Conservation (phyloP, 2,888 invertebrate genomes). For the Rhagium mordax region DNA sequence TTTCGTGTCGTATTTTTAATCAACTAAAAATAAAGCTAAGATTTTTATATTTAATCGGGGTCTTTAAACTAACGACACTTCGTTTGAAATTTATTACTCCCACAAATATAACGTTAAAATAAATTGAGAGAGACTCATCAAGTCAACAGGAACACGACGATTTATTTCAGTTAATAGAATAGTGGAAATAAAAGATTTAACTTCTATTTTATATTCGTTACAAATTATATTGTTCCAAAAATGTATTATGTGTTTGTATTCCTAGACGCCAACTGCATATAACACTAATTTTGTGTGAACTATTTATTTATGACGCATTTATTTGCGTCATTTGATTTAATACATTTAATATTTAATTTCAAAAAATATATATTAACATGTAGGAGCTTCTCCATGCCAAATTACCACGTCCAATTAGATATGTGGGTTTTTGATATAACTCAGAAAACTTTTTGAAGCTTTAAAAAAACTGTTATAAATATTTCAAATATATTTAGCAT, state of each 20-base stretch:
- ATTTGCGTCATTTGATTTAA: conserved; percentile 1
- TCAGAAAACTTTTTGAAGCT: neutral
- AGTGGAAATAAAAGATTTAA: neutral
- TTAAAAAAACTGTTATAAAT: neutral
- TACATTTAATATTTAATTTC: conserved; percentile 6
- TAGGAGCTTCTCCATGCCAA: conserved; percentile 1
- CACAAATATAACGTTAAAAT: conserved; percentile 1
- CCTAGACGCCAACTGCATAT: conserved; percentile 2
- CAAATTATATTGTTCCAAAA: neutral
- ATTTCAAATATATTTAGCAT: neutral
- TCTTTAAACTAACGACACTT: conserved; percentile 17
- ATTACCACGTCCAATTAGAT: neutral
- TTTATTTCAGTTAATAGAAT: neutral
- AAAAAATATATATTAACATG: conserved; percentile 9
- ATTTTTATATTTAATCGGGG: conserved; percentile 29
- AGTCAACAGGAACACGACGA: neutral
- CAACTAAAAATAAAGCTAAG: conserved; percentile 30
- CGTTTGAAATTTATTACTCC: conserved; percentile 1
- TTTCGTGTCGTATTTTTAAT: conserved; percentile 16
- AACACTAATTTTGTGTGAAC: neutral
- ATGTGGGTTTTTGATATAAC: neutral
- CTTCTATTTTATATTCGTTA: neutral
- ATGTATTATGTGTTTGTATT: neutral
- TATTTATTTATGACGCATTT: conserved; percentile 16
- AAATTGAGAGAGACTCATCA: neutral